These are phyloP conservation scores for Drosophila seguyi DNA, from an alignment of 1,140 invertebrate genomes.

Conservation along the genomic window DNA sequence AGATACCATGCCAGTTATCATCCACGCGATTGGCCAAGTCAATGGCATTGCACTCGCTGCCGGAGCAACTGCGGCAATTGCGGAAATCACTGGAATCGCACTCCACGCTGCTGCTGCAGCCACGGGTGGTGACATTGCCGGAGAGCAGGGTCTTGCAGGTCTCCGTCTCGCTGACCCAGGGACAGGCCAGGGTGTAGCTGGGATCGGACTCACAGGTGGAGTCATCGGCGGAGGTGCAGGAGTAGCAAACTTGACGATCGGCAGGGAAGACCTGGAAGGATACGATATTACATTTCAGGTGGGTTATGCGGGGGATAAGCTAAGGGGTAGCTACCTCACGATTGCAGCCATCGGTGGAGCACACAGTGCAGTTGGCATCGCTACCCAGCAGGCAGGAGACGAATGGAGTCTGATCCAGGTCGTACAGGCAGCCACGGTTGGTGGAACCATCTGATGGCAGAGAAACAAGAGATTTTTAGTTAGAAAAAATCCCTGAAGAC, in stretches of 20 bases:
- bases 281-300: neutral
- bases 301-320: neutral
- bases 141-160: conserved; percentile 58
- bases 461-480: neutral
- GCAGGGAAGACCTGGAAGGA: conserved; percentile 64
- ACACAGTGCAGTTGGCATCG: conserved; percentile 59
- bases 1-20: conserved; percentile 70
- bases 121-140: conserved; percentile 67
- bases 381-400: conserved; percentile 66
- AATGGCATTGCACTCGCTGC: conserved; percentile 71
- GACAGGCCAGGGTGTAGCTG: conserved; percentile 34
- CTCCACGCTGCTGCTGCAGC: conserved; percentile 63
- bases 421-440: conserved; percentile 67
- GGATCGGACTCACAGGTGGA: conserved; percentile 65
- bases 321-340: conserved; percentile 45
- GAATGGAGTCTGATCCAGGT: conserved; percentile 58
- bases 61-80: conserved; percentile 69
- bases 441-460: conserved; percentile 67
- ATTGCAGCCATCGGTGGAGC: conserved; percentile 69
- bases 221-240: conserved; percentile 71
- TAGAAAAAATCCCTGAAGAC: too few species aligned
- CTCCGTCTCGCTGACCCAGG: conserved; percentile 59
- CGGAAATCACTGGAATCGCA: conserved; percentile 61
- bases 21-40: conserved; percentile 66
- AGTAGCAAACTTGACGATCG: conserved; percentile 71